These are phyloP conservation scores for Meandrusa payeni DNA, from an alignment of 2,888 invertebrate genomes.

Conservation along the genomic window DNA sequence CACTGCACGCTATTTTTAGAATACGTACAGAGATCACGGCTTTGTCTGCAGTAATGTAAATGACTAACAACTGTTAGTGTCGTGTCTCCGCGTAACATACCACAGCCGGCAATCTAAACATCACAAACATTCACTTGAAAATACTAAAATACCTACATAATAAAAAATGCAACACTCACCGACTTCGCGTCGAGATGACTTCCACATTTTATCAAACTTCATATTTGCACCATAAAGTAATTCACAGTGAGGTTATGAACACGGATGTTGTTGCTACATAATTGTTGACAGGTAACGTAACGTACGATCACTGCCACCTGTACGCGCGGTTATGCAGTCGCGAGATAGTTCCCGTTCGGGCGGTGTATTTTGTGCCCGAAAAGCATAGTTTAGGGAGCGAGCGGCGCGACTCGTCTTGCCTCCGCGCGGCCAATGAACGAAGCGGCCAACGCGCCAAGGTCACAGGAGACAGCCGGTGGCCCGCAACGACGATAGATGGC, in stretches of 20 bases:
- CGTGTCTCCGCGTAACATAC: conserved; percentile 28
- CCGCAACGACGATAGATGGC: conserved; percentile 53
- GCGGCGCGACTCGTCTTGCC: conserved; percentile 58
- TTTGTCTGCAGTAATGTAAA: conserved; percentile 74
- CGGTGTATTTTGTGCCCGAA: conserved; percentile 44
- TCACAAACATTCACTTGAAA: conserved; percentile 57
- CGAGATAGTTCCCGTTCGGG: conserved; percentile 47
- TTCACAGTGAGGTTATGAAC: conserved; percentile 59
- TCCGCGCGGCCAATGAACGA: conserved; percentile 73
- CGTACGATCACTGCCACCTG: conserved; percentile 55
- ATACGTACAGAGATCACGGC: conserved; percentile 74
- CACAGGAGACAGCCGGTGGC: conserved; percentile 52
- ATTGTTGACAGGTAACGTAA: conserved; percentile 74
- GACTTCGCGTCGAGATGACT: conserved; percentile 46
- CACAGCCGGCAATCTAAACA: conserved; percentile 52
- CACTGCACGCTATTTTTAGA: conserved; percentile 71
- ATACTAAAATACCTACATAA: conserved; percentile 33
- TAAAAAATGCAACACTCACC: conserved; percentile 58
- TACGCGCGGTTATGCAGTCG: conserved; percentile 40
- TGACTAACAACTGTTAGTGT: conserved; percentile 53
- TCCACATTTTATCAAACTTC: conserved; percentile 57
- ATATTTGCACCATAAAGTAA: conserved; percentile 46
- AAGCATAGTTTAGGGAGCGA: conserved; percentile 62
- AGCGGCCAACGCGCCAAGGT: conserved; percentile 66
- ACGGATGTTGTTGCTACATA: conserved; percentile 58